Evolutionary conservation across 2,113 vertebrate species (phyloP), one percentile per base, ranked within the genome.

Genomic region (Girardinichthys multiradiatus): DNA sequence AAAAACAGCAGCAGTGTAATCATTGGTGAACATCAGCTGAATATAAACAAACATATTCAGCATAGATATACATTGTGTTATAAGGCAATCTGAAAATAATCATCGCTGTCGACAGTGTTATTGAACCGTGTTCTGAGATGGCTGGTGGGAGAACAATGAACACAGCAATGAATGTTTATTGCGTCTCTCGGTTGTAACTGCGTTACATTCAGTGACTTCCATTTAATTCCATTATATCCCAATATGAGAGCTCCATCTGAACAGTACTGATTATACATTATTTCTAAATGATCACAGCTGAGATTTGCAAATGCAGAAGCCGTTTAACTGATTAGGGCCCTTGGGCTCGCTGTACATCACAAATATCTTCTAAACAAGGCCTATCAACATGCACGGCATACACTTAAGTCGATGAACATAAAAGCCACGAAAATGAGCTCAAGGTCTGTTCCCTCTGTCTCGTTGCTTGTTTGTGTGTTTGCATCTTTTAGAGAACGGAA

Each of bases 251-350:
- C 78, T 78, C 72, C 83, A 80, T 88, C 80, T 74, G 80, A 91
- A 83, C 76, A 72, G 69, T 27, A 73, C 85, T 85, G 84, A 90
- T 87, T 86, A 82, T 77, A 58, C 62, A 39, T 81, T 82, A 81
- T 85, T 85, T 81, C 81, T 76, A 79, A 86, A 86, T 88, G 81
- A 92, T 86, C 88, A 85, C 83, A 86, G 79, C 86, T 89, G 87
- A 89, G 86, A 77, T 87, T 84, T 86, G 79, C 59, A 26, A 87
- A 85, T 87, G 83, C 85, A 79, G 86, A 90, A 82, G 79, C 85
- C 81, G 86, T 91, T 92, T 86, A 64, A 81, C 76, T 89, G 83
- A 91, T 91, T 89, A 88, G 77, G 58, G 51, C 76, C 86, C 84
- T 80, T 12, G 64, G 85, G 89, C 74, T 81, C 45, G 64, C 81